Conservation (phyloP, 2,797 vertebrate species). For the Decapterus maruadsi region DNA sequence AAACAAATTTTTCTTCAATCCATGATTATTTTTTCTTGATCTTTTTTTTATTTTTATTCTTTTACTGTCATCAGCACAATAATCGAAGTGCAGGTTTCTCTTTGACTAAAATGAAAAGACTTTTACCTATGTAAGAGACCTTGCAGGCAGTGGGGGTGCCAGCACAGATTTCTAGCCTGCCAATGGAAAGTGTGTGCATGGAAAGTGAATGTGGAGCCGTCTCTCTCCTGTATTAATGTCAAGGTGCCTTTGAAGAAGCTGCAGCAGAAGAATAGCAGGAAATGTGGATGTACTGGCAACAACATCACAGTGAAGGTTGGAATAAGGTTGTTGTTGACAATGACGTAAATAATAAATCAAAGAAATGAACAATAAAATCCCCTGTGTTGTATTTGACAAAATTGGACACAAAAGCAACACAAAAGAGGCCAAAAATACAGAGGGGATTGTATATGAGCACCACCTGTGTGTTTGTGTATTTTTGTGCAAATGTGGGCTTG, state of each 20-base stretch:
- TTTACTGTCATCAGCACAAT: constrained; percentile 9
- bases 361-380: not conserved
- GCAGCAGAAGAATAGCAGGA: constrained; percentile 31
- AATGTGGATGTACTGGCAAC: constrained; percentile 17
- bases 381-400: not conserved
- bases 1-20: constrained; percentile 13
- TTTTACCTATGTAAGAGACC: constrained; percentile 44
- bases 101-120: constrained; percentile 26
- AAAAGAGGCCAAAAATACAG: not conserved
- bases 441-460: not conserved
- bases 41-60: not conserved
- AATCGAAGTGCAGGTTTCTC: constrained; percentile 23
- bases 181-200: constrained; percentile 39
- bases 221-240: constrained; percentile 25
- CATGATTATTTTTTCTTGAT: not conserved
- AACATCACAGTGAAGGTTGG: not conserved
- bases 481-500: constrained; percentile 1
- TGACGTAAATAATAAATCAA: constrained; percentile 11
- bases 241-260: constrained; percentile 62
- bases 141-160: constrained; percentile 31
- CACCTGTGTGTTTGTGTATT: not conserved
- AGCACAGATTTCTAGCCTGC: constrained; percentile 36
- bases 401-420: not conserved
- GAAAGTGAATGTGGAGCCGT: constrained; percentile 45
- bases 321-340: constrained; percentile 10